phyloP scores from a whole-genome alignment of 2,113 vertebrate genomes.

The Mesoclemmys tuberculata region DNA sequence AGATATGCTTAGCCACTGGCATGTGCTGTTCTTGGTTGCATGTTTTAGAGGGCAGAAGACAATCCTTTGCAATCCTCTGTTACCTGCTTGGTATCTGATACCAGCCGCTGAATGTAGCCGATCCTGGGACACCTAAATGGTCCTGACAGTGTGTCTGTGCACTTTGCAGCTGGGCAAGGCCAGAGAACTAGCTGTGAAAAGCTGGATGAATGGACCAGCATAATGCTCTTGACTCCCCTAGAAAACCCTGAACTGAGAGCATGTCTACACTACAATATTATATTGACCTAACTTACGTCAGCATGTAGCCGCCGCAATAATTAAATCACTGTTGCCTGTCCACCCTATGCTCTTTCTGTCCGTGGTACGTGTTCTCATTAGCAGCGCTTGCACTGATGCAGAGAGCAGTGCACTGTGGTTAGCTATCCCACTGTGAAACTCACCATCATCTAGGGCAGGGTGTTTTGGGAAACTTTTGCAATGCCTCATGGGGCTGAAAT shows the following conservation, averaged over 20 bases:
- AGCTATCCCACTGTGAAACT: too few relatives aligned
- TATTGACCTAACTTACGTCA: too few relatives aligned
- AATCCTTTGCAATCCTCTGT: not conserved
- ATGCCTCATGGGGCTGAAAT: too few relatives aligned
- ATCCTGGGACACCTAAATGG: not conserved
- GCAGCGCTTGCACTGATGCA: too few relatives aligned
- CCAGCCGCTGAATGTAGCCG: not conserved
- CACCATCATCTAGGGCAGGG: too few relatives aligned
- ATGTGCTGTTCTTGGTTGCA: not conserved
- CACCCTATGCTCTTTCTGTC: too few relatives aligned
- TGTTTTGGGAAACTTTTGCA: too few relatives aligned
- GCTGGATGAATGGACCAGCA: too few relatives aligned
- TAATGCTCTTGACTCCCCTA: not conserved
- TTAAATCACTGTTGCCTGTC: too few relatives aligned
- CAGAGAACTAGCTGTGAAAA: not conserved
- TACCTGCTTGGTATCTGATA: not conserved
- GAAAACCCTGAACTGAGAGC: not conserved
- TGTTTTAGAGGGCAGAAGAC: fast-evolving
- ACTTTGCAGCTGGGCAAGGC: not conserved
- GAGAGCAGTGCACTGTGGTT: too few relatives aligned
- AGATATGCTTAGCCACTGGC: not conserved
- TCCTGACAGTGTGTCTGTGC: not conserved
- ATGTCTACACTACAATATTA: not conserved
- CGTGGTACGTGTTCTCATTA: too few relatives aligned
- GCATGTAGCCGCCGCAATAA: too few relatives aligned